Evolutionary conservation across 2,797 vertebrate genomes (phyloP), one percentile per base, ranked within the genome.

Genomic region (Chaenodraco wilsoni): DNA sequence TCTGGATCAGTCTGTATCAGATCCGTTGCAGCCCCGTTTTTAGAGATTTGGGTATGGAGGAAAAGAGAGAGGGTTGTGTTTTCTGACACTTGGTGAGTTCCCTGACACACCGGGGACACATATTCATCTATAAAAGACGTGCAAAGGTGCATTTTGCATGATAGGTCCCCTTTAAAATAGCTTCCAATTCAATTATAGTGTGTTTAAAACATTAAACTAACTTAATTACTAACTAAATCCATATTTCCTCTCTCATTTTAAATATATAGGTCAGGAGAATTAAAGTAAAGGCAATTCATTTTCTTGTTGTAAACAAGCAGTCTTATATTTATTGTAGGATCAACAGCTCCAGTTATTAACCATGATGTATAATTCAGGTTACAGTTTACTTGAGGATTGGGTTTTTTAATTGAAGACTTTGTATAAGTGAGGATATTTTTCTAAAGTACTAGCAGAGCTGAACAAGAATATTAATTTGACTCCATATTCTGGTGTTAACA

Each of bases 381-480:
- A 43, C 5, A 23, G 45, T 37, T 12, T 16, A 46, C 54, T 75
- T 54, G 10, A 33, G 11, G 12, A 37, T 9, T 37, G 33, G 45
- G 12, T 57, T 5, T 54, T 73, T 37, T 51, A 43, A 65, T 62
- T 69, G 44, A 13, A 65, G 66, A 49, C 12, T 48, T 62, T 66
- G 17, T 37, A 48, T 52, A 46, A 55, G n/a, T 27, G 23, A 52
- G 19, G 16, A 54, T 62, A 14, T n/a, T 62, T 65, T 54, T 61
- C 44, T 44, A 8, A 52, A 78, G 69, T 3, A 8, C 45, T 72
- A 12, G 12, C 45, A 59, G 40, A 50, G 50, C 73, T 69, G 52
- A 66, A 77, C 66, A 69, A 69, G 49, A 56, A 49, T 14, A 64
- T 57, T 33, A 76, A 81, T 72, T 59, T 37, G 37, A 76, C 52